phyloP scores from a whole-genome alignment of 2,113 vertebrate genomes.

The Hucho hucho region DNA sequence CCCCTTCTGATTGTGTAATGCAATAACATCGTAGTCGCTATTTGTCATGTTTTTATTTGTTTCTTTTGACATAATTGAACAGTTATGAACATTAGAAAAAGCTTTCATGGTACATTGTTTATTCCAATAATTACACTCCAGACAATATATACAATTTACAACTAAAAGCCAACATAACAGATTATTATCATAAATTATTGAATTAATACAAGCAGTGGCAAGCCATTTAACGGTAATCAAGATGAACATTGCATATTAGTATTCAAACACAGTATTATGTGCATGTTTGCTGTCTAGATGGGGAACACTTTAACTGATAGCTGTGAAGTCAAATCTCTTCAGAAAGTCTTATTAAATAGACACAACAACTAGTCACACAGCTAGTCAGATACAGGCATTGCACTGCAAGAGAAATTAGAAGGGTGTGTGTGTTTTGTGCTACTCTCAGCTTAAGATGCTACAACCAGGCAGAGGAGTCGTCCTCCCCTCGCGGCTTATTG shows the following conservation, averaged over 20 bases:
- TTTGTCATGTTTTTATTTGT: slow-evolving; percentile 49
- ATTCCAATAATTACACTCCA: slow-evolving; percentile 50
- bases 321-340: slow-evolving; percentile 24
- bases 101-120: slow-evolving; percentile 44
- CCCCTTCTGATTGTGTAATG: slow-evolving; percentile 22
- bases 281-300: slow-evolving; percentile 30
- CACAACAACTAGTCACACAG: slow-evolving; percentile 15
- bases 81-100: slow-evolving; percentile 22
- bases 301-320: slow-evolving; percentile 39
- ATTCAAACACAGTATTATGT: slow-evolving; percentile 43
- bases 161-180: slow-evolving; percentile 33
- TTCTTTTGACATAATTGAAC: slow-evolving; percentile 42
- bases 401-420: slow-evolving; percentile 27
- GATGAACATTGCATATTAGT: slow-evolving; percentile 50
- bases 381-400: slow-evolving; percentile 14
- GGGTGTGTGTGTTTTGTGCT: slow-evolving; percentile 1
- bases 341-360: slow-evolving; percentile 33
- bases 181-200: slow-evolving; percentile 48
- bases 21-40: slow-evolving; percentile 22
- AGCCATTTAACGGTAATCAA: slow-evolving; percentile 23
- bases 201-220: slow-evolving; percentile 15
- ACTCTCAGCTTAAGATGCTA: slow-evolving; percentile 7
- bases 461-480: slow-evolving; percentile 71
- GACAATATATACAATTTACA: slow-evolving; percentile 61
- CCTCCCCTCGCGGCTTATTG: slow-evolving; percentile 76